A percentile compares a stretch with the other conserved stretches of the same genome.
Conservation (phyloP, 1,140 invertebrate species). For the Drosophila teissieri region DNA sequence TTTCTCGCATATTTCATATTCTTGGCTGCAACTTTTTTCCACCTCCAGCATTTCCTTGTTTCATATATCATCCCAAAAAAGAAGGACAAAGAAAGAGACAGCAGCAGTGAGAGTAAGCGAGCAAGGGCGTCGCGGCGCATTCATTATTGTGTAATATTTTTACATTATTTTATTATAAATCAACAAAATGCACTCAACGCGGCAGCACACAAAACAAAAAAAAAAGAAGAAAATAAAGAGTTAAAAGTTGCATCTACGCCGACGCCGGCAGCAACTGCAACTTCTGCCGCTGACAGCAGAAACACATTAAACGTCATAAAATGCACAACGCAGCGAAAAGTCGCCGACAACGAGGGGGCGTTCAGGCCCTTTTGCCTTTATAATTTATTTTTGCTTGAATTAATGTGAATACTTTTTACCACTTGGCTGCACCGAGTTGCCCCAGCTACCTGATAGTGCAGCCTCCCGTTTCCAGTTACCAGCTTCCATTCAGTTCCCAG, state of each 20-base stretch:
- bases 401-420: slow-evolving; percentile 82
- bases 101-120: slow-evolving; percentile 2
- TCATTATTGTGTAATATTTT: slow-evolving; percentile 84
- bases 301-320: slow-evolving; percentile 83
- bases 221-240: not conserved
- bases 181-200: slow-evolving; percentile 81
- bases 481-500: slow-evolving; percentile 1
- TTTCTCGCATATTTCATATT: slow-evolving; percentile 81
- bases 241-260: slow-evolving; percentile 60
- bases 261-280: slow-evolving; percentile 38
- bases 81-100: slow-evolving; percentile 44
- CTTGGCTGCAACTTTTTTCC: slow-evolving; percentile 69
- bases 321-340: slow-evolving; percentile 77
- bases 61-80: slow-evolving; percentile 73
- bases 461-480: not conserved
- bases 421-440: slow-evolving; percentile 76
- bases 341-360: slow-evolving; percentile 39
- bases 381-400: slow-evolving; percentile 83
- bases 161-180: slow-evolving; percentile 84
- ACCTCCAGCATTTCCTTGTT: slow-evolving; percentile 69
- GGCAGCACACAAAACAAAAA: slow-evolving; percentile 26
- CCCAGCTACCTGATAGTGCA: slow-evolving; percentile 70
- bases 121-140: slow-evolving; percentile 40
- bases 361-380: slow-evolving; percentile 66
- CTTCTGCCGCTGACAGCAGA: slow-evolving; percentile 78